Base-by-base conservation (phyloP, 1,140 invertebrate species). In the Formica selysi region DNA sequence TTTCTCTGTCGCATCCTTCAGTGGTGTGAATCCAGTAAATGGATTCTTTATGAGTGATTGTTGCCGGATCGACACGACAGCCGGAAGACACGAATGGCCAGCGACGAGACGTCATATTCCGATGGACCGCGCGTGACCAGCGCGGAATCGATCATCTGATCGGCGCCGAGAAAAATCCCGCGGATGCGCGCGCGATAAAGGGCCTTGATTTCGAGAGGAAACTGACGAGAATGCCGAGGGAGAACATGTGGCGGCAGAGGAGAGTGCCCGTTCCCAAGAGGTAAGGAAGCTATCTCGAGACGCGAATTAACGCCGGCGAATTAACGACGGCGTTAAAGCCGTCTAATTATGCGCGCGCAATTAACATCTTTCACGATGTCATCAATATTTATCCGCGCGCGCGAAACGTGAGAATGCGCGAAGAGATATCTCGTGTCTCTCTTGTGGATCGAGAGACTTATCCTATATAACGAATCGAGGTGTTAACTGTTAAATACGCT, bases 231-330 rank as follows among this genome's bases (percentile, higher is more conserved):
- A 90, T 89, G 87, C 78, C 80, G 85, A 88, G 86, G 67, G 85
- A 91, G 61, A 91, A 71, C 54, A 74, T 93, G 76, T 93, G 93
- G 91, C 91, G 93, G 68, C 94, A 94, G 84, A 92, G 93, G 71
- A 91, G 94, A 73, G 76, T 95, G 51, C 92, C 89, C 54, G 92
- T 95, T 76, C 93, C 94, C 2, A 95, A 95, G 88, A 94, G 94
- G 94, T 95, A 80, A 90, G 79, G n/a, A 16, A 36, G 32, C 22
- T 65, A 48, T 61, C 62, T 16, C 70, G 19, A 41, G 74, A 22
- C n/a, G 59, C 57, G 57, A 51, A 67, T 85, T 79, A 51, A 76
- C 61, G 26, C 48, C 59, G 38, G 62, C 64, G 68, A 22, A 22
- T 22, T 79, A 51, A 76, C 61, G 26, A 48, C 59, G 38, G 62